phyloP scores from a whole-genome alignment of 2,888 invertebrate genomes.

The Tillus elongatus region DNA sequence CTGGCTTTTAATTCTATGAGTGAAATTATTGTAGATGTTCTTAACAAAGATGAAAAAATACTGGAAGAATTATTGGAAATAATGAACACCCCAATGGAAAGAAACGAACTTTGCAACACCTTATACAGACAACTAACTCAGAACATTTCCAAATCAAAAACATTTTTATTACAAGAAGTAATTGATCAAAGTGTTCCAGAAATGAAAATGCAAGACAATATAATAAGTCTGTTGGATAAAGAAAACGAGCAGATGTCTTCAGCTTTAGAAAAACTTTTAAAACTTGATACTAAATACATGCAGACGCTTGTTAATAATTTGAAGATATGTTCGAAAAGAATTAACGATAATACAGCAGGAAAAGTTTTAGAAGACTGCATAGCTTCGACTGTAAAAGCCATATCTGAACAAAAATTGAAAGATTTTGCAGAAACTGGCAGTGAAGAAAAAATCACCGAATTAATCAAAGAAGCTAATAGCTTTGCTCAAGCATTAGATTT shows the following conservation, averaged over 20 bases:
- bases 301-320: conserved; percentile 53
- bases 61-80: conserved; percentile 33
- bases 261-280: conserved; percentile 54
- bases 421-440: conserved; percentile 45
- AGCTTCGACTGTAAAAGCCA: conserved; percentile 54
- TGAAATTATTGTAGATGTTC: conserved; percentile 32
- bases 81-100: conserved; percentile 35
- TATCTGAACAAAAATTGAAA: conserved; percentile 49
- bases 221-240: conserved; percentile 54
- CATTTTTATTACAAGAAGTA: conserved; percentile 48
- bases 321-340: conserved; percentile 50
- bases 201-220: conserved; percentile 53
- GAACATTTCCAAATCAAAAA: conserved; percentile 51
- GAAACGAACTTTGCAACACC: conserved; percentile 35
- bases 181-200: conserved; percentile 19
- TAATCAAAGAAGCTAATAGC: conserved; percentile 57
- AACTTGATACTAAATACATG: conserved; percentile 51
- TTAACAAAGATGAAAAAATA: conserved; percentile 30
- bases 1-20: conserved; percentile 36
- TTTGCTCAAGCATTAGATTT: conserved; percentile 62
- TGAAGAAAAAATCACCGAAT: conserved; percentile 32
- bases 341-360: conserved; percentile 55
- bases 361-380: conserved; percentile 60
- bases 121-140: conserved; percentile 40
- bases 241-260: conserved; percentile 42